phyloP scores from a whole-genome alignment of 2,888 invertebrate species.

The Erpobdella octoculata region DNA sequence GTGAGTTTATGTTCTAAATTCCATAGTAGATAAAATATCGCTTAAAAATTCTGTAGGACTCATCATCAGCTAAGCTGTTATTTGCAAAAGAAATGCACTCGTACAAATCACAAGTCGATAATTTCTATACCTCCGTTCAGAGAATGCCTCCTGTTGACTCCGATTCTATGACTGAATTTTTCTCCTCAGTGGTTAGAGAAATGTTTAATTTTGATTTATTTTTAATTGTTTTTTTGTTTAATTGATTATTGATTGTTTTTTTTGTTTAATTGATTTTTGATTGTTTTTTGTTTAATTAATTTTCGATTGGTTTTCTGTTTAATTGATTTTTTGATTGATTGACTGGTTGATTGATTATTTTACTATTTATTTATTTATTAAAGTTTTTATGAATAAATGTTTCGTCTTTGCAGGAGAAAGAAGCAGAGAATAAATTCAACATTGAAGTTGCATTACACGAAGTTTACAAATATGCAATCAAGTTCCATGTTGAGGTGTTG shows the following conservation, averaged over 20 bases:
- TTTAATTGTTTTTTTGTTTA: background rate
- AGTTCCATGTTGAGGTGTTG: conserved; percentile 82
- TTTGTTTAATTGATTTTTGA: background rate
- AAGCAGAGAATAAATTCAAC: conserved; percentile 70
- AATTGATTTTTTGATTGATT: no score
- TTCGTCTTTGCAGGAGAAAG: no score
- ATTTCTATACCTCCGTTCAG: conserved; percentile 55
- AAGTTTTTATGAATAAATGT: no score
- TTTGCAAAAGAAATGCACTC: conserved; percentile 80
- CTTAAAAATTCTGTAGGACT: conserved; percentile 60
- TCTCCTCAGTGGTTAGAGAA: conserved; percentile 72
- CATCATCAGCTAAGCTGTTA: conserved; percentile 92
- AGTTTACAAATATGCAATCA: conserved; percentile 88
- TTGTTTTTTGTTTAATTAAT: background rate
- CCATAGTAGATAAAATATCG: background rate
- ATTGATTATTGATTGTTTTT: background rate
- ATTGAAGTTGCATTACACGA: conserved; percentile 88
- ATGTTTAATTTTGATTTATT: conserved; percentile 45
- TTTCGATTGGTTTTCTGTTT: no score
- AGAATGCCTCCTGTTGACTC: conserved; percentile 69
- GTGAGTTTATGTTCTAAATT: background rate
- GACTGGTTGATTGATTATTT: no score
- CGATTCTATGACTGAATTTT: conserved; percentile 98
- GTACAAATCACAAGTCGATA: conserved; percentile 46
- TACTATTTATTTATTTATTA: no score